Evolutionary conservation across 2,113 vertebrate species (phyloP).

Genomic region (Cepphus grylle): DNA sequence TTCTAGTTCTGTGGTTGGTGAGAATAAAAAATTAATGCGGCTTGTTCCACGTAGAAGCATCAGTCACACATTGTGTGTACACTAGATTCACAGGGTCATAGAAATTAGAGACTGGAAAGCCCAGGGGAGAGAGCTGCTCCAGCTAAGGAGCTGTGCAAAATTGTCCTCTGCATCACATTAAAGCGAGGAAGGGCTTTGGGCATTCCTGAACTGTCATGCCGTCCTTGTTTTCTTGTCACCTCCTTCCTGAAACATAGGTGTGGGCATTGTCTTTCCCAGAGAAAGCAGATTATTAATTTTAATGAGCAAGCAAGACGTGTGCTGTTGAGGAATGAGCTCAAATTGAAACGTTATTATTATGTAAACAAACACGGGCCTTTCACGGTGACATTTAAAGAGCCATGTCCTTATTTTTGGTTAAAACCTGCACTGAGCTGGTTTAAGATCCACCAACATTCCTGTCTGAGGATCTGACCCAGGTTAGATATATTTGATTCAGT

Average conservation of each 20-base stretch:
- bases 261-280: not conserved
- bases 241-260: not conserved
- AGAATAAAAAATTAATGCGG: constrained; percentile 16
- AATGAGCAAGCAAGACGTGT: not conserved
- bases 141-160: not conserved
- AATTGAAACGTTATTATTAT: not conserved
- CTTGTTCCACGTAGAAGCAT: not conserved
- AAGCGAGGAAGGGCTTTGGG: not conserved
- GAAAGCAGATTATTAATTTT: not conserved
- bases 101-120: not conserved
- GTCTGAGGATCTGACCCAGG: not conserved
- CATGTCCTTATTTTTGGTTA: not conserved
- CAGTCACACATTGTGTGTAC: not conserved
- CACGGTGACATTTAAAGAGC: not conserved
- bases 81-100: constrained; percentile 26
- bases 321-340: not conserved
- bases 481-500: not conserved
- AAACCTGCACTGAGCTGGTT: not conserved
- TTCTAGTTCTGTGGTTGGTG: not conserved
- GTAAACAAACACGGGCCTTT: not conserved
- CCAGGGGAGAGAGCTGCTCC: not conserved
- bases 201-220: not conserved
- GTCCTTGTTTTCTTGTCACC: not conserved
- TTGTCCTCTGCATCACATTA: not conserved
- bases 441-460: not conserved